Base-by-base conservation (phyloP, 2,888 invertebrate genomes). In the Stenichneumon culpator region DNA sequence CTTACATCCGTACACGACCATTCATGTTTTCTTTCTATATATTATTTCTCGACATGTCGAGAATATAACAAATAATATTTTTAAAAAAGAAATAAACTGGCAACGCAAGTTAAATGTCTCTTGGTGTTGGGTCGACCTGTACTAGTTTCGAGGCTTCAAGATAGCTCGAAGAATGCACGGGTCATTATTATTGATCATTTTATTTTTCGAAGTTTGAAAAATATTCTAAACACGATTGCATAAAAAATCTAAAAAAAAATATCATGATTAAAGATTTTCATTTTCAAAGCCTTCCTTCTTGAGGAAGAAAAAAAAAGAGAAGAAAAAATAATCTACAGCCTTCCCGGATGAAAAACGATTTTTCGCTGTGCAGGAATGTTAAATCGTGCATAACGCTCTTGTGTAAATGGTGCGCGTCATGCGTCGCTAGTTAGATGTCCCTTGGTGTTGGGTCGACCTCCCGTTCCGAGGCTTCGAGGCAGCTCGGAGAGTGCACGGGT, bases 401-500 rank as follows among this genome's bases (percentile, higher is more conserved):
- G 75, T 67, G 75, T 75, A 39, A 67, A 68, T 39, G 69, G 63
- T 78, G 52, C 79, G 79, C 72, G 72, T 79, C 52, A 79, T 65
- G 70, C 79, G 79, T 65, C 72, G 50, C 47, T 72, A 52, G 79
- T 60, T 79, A 65, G 47, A 72, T 69, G 28, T 69, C 69, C 54
- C 47, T 60, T 32, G 60, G 60, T 44, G 57, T 57, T 44, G 69
- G 78, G 54, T 69, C 69, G 79, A 52, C 44, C 68, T 69, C 60
- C 47, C 47, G 78, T 25, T 50, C 25, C 60, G 44, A 19, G 54
- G 52, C 52, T 9, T 25, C 54, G 28, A 25, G 28, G 52, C 39
- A 6, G 44, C 44, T 11, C 60, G 44, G 69, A 69, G 47, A 54
- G 68, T 77, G 25, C 84, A 81, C 84, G 84, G 84, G 84, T 84